Conservation (phyloP, 2,113 vertebrate species). For the Erythrocercus mccallii region DNA sequence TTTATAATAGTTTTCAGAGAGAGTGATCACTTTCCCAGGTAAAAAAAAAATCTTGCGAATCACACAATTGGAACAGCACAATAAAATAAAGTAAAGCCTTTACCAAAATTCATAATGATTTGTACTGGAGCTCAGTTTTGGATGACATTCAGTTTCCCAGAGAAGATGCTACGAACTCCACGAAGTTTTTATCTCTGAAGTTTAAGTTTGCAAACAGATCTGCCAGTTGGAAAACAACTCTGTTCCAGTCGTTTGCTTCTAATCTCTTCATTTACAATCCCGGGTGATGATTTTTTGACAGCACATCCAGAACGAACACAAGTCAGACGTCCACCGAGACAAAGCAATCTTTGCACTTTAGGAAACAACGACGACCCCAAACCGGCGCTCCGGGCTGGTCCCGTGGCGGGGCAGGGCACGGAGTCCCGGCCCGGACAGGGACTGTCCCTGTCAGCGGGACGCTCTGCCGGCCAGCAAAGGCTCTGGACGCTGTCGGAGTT, state of each 20-base stretch:
- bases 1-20: not conserved
- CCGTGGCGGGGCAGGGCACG: not conserved
- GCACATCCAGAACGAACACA: not conserved
- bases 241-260: not conserved
- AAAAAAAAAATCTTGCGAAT: not conserved
- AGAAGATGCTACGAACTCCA: not conserved
- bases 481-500: rapidly evolving
- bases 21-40: not conserved
- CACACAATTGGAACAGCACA: not conserved
- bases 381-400: not conserved
- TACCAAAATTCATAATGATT: not conserved
- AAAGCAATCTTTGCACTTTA: not conserved
- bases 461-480: not conserved
- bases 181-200: not conserved
- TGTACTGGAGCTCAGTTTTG: not conserved
- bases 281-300: not conserved
- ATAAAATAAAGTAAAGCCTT: not conserved
- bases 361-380: not conserved
- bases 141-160: not conserved
- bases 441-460: not conserved
- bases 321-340: not conserved
- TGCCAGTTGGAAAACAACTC: not conserved
- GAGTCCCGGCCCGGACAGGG: not conserved
- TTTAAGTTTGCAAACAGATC: not conserved
- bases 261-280: not conserved